Percentiles rank a stretch among this genome's conserved stretches.
These are phyloP conservation scores for Turdus rufiventris DNA, from an alignment of 2,113 vertebrate species.

Conservation along the genomic window DNA sequence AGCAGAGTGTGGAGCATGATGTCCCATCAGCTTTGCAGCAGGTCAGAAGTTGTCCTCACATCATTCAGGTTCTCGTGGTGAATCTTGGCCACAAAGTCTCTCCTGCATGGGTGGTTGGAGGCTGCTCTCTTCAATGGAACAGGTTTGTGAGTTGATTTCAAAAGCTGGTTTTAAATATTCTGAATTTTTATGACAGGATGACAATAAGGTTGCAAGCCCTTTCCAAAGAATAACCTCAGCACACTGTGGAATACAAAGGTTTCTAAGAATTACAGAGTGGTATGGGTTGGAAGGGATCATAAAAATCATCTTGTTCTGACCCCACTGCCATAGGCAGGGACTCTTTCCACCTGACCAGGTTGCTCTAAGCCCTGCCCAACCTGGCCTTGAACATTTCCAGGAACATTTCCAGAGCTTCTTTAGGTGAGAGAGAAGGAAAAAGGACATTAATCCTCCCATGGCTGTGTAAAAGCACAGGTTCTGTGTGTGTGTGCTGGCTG, in stretches of 20 bases:
- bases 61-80: accelerated
- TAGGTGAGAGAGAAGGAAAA: background rate
- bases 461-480: background rate
- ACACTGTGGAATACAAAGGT: accelerated
- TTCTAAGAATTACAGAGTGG: background rate
- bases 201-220: background rate
- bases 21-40: background rate
- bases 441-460: background rate
- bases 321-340: background rate
- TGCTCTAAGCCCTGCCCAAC: background rate
- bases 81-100: accelerated
- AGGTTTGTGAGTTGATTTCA: background rate
- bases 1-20: background rate
- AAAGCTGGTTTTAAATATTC: background rate
- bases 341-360: background rate
- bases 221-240: background rate
- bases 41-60: accelerated
- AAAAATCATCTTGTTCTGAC: background rate
- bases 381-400: background rate
- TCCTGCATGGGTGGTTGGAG: accelerated
- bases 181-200: background rate
- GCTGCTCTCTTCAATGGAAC: background rate
- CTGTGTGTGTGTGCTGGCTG: background rate
- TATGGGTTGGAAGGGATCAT: background rate
- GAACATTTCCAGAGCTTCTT: background rate